Evolutionary conservation across 2,888 invertebrate genomes (phyloP).

Genomic region (Drosophila heteroneura): DNA sequence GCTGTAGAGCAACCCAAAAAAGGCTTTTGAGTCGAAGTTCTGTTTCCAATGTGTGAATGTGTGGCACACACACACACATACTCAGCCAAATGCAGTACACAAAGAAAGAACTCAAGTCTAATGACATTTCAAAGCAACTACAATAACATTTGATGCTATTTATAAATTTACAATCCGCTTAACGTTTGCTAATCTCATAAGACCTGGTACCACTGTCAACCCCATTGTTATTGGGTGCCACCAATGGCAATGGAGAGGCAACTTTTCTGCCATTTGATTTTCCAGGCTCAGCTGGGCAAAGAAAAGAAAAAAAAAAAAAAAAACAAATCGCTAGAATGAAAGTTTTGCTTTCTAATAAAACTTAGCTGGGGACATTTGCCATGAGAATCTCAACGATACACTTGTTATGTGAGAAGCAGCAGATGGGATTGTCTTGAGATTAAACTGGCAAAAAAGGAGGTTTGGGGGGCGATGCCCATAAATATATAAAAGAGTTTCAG

Average conservation of each 20-base stretch:
- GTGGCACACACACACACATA: constrained; percentile 9
- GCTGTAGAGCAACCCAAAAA: constrained; percentile 15
- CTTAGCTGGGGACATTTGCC: constrained; percentile 49
- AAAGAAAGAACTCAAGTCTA: constrained; percentile 43
- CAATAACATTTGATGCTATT: constrained; percentile 71
- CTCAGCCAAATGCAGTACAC: background rate
- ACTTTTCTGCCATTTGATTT: constrained; percentile 73
- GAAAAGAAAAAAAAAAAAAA: constrained; percentile 3
- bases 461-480: constrained; percentile 11
- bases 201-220: constrained; percentile 63
- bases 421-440: constrained; percentile 53
- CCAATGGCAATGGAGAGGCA: constrained; percentile 26
- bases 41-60: constrained; percentile 51
- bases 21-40: constrained; percentile 36
- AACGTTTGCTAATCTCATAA: constrained; percentile 69
- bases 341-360: constrained; percentile 74
- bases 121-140: constrained; percentile 58
- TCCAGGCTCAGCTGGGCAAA: constrained; percentile 52
- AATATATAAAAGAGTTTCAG: constrained; percentile 15
- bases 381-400: constrained; percentile 43
- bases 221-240: constrained; percentile 56
- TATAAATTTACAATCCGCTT: constrained; percentile 77
- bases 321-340: constrained; percentile 57
- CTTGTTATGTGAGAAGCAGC: constrained; percentile 52
- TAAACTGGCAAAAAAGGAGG: constrained; percentile 16